phyloP scores from a whole-genome alignment of 2,113 vertebrate species.

The Microtus montanus region DNA sequence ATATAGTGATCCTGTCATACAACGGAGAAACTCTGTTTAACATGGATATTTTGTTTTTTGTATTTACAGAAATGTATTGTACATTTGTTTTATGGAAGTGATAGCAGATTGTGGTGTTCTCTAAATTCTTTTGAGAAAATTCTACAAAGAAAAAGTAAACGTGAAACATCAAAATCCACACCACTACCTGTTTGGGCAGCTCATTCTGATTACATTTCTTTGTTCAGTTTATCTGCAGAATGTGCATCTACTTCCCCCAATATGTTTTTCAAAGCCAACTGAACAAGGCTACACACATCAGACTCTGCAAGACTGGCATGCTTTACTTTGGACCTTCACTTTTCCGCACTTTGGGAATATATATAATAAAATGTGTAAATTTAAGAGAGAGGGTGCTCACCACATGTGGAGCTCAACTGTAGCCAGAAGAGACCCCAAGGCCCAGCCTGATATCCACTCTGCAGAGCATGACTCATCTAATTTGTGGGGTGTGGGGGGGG shows the following conservation, averaged over 20 bases:
- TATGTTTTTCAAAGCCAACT: conserved; percentile 53
- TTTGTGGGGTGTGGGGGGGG: not conserved
- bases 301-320: not conserved
- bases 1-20: not conserved
- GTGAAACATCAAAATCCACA: conserved; percentile 70
- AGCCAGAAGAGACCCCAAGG: not conserved
- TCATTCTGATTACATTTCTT: conserved; percentile 51
- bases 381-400: not conserved
- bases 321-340: conserved; percentile 21
- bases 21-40: not conserved
- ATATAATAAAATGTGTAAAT: no score
- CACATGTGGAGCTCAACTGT: not conserved
- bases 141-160: conserved; percentile 27
- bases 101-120: conserved; percentile 62
- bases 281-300: not conserved
- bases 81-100: conserved; percentile 17
- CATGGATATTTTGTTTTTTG: conserved; percentile 8
- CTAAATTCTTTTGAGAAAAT: conserved; percentile 62
- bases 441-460: not conserved
- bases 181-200: conserved; percentile 58
- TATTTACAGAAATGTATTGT: conserved; percentile 50
- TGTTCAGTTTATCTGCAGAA: not conserved
- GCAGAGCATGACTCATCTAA: not conserved
- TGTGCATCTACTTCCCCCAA: not conserved
- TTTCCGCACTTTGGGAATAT: conserved; percentile 15